Conservation (phyloP, 2,113 vertebrate species). For the Diphyllodes magnificus region DNA sequence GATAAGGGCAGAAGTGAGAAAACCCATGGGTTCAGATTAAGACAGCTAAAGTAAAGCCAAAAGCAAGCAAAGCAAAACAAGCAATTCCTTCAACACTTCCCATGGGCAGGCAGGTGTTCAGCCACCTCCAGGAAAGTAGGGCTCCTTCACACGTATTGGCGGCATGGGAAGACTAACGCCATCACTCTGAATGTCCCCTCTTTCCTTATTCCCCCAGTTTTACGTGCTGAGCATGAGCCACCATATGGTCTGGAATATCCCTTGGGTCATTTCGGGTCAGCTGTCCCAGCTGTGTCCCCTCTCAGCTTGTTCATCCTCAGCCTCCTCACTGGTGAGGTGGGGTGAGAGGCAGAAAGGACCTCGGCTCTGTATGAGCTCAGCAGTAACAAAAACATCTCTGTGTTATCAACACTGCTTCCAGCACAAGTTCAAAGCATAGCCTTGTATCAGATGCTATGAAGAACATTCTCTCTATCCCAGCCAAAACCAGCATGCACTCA, state of each 20-base stretch:
- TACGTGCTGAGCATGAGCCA: neutral
- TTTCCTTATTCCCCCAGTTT: neutral
- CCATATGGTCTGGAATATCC: neutral
- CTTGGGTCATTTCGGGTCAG: neutral
- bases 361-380: neutral
- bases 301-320: neutral
- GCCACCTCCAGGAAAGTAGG: neutral
- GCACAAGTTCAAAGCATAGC: neutral
- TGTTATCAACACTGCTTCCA: neutral
- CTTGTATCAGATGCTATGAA: neutral
- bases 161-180: neutral
- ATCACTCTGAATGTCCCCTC: accelerated
- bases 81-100: neutral
- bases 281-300: neutral
- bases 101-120: accelerated
- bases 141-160: accelerated
- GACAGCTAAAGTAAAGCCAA: neutral
- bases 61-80: neutral
- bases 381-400: accelerated
- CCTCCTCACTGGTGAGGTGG: neutral
- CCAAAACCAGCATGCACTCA: neutral
- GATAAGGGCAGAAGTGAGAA: neutral
- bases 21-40: neutral
- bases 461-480: neutral
- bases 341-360: neutral